phyloP scores from a whole-genome alignment of 2,888 invertebrate genomes.

The Lepidochrysops patricia region DNA sequence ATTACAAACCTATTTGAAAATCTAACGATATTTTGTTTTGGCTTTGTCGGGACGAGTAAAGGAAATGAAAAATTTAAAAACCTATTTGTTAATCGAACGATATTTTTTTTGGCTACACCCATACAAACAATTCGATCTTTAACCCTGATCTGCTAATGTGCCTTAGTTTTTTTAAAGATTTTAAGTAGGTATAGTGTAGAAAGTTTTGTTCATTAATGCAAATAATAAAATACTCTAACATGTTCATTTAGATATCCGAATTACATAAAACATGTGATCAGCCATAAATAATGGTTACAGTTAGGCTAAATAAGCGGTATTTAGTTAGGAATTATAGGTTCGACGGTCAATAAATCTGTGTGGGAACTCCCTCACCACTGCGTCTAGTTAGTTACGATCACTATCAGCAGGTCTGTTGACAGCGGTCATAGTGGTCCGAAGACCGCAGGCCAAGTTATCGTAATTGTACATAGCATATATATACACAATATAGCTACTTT shows the following conservation, averaged over 20 bases:
- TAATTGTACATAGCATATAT: no score
- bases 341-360: conserved; percentile 27
- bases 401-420: conserved; percentile 29
- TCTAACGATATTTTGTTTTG: neutral
- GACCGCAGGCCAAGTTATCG: neutral
- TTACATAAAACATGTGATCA: conserved; percentile 19
- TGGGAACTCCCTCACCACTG: conserved; percentile 23
- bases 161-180: no score
- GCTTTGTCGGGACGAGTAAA: no score
- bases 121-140: no score
- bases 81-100: no score
- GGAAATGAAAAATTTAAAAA: no score
- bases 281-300: conserved; percentile 26
- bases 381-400: conserved; percentile 32
- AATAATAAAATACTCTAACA: neutral
- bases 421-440: neutral
- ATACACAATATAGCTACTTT: no score
- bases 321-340: conserved; percentile 26
- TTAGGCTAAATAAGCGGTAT: conserved; percentile 26
- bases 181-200: no score
- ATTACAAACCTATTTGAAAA: neutral
- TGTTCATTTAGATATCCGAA: no score
- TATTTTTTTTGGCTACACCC: no score
- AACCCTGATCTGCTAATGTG: no score
- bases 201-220: neutral